Evolutionary conservation across 2,888 invertebrate species (phyloP), one percentile per base, ranked within the genome.

Genomic region (Limenitis camilla): DNA sequence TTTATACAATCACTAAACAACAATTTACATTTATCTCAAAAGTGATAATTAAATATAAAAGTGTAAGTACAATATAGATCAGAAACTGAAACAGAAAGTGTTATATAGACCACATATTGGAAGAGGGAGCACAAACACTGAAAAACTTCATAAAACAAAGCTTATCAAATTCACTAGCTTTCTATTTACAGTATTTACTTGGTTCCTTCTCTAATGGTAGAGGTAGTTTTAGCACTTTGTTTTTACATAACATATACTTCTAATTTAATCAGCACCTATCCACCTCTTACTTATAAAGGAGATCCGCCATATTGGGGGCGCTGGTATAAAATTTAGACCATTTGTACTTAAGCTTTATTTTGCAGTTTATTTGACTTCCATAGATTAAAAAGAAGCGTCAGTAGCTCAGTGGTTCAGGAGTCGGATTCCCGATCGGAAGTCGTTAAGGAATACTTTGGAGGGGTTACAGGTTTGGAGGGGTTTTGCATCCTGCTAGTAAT

Each of bases 21-120:
- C 65, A 66, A 65, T 68, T 55, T 63, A 64, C 46, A 49, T 28
- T 40, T 55, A 49, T 43, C 49, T 43, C 40, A 44, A 44, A 40
- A 53, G 11, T 47, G 46, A 47, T 31, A 50, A 53, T 39, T 50
- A 44, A 47, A 40, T 45, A 52, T 43, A 50, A 38, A 28, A 8
- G 36, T 33, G 33, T 33, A 39, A 27, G 19, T 10, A 42, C 35
- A 6, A 43, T 10, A 28, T 40, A 46, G 45, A 9, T 38, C 44
- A 58, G 67, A 71, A 68, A 64, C 49, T 70, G 74, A 77, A 76
- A 79, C 72, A 76, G 73, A 74, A 61, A 81, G 82, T 83, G 81
- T 82, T 83, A 83, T 81, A 82, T 78, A 84, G 84, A 84, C 80
- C 79, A 64, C 49, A 53, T 40, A 50, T 32, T 54, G 52, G 43